Evolutionary conservation across 2,888 invertebrate genomes (phyloP).

Genomic region (Agelastica alni): DNA sequence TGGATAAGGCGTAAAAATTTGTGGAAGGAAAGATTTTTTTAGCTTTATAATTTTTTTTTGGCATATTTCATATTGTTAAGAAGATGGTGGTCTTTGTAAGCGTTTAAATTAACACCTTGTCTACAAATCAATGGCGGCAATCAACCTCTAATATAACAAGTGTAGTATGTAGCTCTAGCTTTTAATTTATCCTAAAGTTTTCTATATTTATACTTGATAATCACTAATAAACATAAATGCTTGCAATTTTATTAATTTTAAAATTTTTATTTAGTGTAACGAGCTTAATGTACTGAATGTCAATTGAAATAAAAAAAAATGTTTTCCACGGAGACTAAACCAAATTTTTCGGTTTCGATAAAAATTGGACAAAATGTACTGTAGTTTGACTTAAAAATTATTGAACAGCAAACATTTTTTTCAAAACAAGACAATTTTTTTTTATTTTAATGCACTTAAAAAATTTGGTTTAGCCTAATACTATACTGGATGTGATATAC

Average conservation of each 20-base stretch:
- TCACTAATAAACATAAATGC: slow-evolving; percentile 31
- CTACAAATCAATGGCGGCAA: slow-evolving; percentile 1
- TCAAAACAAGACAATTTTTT: background rate
- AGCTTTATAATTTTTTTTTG: no score
- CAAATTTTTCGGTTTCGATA: background rate
- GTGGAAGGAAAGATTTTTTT: background rate
- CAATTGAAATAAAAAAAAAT: slow-evolving; percentile 52
- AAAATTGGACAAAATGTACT: background rate
- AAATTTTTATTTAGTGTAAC: slow-evolving; percentile 41
- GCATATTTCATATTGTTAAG: no score
- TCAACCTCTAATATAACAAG: slow-evolving; percentile 12
- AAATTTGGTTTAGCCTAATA: slow-evolving; percentile 18
- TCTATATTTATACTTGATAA: slow-evolving; percentile 35
- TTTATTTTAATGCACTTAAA: background rate
- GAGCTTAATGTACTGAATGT: slow-evolving; percentile 58
- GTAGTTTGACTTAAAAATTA: background rate
- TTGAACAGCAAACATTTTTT: background rate
- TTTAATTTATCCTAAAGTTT: slow-evolving; percentile 10
- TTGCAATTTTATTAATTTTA: slow-evolving; percentile 32
- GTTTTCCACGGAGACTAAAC: slow-evolving; percentile 35
- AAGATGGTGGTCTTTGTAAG: no score
- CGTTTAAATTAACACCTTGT: no score
- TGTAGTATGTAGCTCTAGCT: slow-evolving; percentile 5
- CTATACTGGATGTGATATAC: slow-evolving; percentile 46
- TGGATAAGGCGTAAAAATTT: background rate